Base-by-base conservation (phyloP, 2,888 invertebrate genomes). In the Eilema sororculum region DNA sequence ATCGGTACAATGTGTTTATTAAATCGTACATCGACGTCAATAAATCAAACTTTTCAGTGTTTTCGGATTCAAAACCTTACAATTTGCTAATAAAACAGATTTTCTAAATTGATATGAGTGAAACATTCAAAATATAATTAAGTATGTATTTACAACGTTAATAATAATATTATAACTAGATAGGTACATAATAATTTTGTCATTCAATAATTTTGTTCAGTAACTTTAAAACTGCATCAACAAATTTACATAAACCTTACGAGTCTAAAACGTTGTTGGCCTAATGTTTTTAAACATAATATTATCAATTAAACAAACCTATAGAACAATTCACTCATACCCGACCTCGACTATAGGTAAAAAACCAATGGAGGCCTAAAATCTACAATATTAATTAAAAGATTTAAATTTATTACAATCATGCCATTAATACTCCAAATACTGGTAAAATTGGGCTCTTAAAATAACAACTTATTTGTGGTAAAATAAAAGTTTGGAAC, bases 91-190 rank as follows among this genome's bases (percentile, higher is more conserved):
- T 90, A 92, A 91, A 93, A 92, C 93, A 89, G 90, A 89, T 90
- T 91, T 88, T 90, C 93, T 93, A 94, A 88, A 88, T 93, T 94
- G 94, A 94, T 94, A 94, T 94, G 94, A 94, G 92, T 92, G 90
- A 93, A 93, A 94, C 90, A 90, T 93, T 91, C 86, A 91, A 93
- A 95, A 93, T 92, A 94, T 94, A 93, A 89, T 87, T 89, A 90
- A 89, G 79, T 92, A 83, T 78, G 80, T 86, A 94, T 94, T 92
- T 94, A 94, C 94, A 95, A 87, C 85, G 82, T 87, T 90, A 86
- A 85, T 89, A 83, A 88, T 90, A 84, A 77, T n/a, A n/a, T 87
- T 89, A 90, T 88, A 87, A 86, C 89, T 92, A 91, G 81, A 85
- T 87, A 89, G 81, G 84, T 90, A 90, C 87, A 86, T 86, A 87